Evolutionary conservation across 2,113 vertebrate species (phyloP).

Genomic region (Colinus virginianus): DNA sequence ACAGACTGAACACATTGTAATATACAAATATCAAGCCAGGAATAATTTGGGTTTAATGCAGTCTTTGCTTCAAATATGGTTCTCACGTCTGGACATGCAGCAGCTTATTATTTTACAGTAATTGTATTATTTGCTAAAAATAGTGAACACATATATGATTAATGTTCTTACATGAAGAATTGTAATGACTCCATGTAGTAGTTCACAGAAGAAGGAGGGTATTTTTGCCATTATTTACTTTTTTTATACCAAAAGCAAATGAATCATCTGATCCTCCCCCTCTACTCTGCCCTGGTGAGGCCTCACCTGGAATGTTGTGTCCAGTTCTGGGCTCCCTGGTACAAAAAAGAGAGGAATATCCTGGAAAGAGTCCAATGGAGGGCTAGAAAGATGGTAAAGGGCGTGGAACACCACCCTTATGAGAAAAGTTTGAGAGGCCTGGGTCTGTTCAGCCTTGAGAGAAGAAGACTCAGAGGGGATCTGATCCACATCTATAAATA

Average conservation of each 20-base stretch:
- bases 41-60: not conserved
- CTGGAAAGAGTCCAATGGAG: too few species aligned
- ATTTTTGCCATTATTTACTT: not conserved
- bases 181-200: not conserved
- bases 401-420: too few species aligned
- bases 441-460: too few species aligned
- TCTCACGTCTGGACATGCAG: not conserved
- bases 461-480: too few species aligned
- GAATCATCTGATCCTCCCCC: not conserved
- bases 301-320: too few species aligned
- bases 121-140: not conserved
- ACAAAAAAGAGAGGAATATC: too few species aligned
- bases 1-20: not conserved
- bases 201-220: not conserved
- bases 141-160: not conserved
- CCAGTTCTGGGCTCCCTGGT: too few species aligned
- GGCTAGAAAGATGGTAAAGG: too few species aligned
- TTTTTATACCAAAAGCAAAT: not conserved
- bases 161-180: not conserved
- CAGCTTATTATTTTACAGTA: not conserved
- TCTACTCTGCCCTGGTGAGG: too few species aligned
- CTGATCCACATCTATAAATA: too few species aligned
- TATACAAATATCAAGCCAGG: not conserved
- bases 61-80: not conserved
- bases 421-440: too few species aligned